A percentile compares a stretch with the other conserved stretches of the same genome.
Evolutionary conservation across 2,888 invertebrate genomes (phyloP).

Genomic region (Pinctada fucata): DNA sequence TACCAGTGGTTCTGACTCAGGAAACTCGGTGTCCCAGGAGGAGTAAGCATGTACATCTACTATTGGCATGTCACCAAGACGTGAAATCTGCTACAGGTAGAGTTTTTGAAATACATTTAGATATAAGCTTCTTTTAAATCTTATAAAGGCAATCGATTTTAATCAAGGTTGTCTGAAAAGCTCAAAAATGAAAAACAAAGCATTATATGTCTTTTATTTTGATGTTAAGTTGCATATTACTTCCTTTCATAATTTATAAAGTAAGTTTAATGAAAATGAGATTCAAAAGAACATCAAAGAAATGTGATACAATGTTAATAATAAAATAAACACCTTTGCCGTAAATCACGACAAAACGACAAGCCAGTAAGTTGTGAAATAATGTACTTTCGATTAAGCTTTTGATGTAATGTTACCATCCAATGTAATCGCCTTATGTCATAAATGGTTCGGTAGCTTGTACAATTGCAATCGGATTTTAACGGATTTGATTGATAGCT

Average conservation of each 20-base stretch:
- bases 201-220: conserved; percentile 6
- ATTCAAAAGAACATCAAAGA: neutral
- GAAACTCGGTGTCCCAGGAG: no score
- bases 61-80: no score
- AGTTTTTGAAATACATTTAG: neutral
- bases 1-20: neutral
- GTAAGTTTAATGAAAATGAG: neutral
- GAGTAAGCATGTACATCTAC: no score
- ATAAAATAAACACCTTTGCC: neutral
- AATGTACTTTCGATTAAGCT: neutral
- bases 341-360: neutral
- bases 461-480: neutral
- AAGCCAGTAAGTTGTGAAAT: neutral
- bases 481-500: neutral
- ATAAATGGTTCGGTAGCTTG: neutral
- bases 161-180: neutral
- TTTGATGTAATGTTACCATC: neutral
- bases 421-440: neutral
- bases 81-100: no score
- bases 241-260: neutral
- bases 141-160: neutral
- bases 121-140: neutral
- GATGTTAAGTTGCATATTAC: neutral
- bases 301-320: neutral
- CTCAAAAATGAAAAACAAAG: neutral